These are phyloP conservation scores for Lordiphosa clarofinis DNA, from an alignment of 1,140 invertebrate genomes.

Conservation along the genomic window DNA sequence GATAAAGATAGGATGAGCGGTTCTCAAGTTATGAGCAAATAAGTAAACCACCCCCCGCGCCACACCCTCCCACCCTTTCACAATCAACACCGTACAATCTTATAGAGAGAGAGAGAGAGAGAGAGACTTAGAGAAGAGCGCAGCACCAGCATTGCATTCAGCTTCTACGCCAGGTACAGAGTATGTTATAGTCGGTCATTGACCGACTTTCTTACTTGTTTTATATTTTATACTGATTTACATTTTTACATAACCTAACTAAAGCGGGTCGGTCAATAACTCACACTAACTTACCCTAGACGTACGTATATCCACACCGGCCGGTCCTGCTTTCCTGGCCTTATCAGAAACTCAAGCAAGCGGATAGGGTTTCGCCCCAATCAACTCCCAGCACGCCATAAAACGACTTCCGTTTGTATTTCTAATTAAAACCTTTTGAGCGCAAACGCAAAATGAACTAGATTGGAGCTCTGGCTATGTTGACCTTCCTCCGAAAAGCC, in stretches of 20 bases:
- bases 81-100: too few relatives aligned
- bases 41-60: too few relatives aligned
- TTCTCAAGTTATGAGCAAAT: too few relatives aligned
- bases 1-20: too few relatives aligned
- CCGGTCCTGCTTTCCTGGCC: background rate
- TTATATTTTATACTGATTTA: background rate
- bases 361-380: background rate
- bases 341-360: slow-evolving; percentile 1
- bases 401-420: slow-evolving; percentile 55
- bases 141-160: too few relatives aligned
- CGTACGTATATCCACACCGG: background rate
- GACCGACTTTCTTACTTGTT: too few relatives aligned
- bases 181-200: too few relatives aligned
- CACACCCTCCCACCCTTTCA: too few relatives aligned
- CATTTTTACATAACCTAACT: background rate
- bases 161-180: too few relatives aligned
- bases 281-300: background rate
- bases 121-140: too few relatives aligned
- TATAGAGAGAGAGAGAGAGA: too few relatives aligned
- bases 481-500: slow-evolving; percentile 6
- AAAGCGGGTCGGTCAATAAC: background rate
- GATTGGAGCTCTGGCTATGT: slow-evolving; percentile 8
- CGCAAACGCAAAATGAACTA: slow-evolving; percentile 13
- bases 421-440: slow-evolving; percentile 48
- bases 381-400: slow-evolving; percentile 47